Base-by-base conservation (phyloP, 1,140 invertebrate genomes). In the Asobara japonica region DNA sequence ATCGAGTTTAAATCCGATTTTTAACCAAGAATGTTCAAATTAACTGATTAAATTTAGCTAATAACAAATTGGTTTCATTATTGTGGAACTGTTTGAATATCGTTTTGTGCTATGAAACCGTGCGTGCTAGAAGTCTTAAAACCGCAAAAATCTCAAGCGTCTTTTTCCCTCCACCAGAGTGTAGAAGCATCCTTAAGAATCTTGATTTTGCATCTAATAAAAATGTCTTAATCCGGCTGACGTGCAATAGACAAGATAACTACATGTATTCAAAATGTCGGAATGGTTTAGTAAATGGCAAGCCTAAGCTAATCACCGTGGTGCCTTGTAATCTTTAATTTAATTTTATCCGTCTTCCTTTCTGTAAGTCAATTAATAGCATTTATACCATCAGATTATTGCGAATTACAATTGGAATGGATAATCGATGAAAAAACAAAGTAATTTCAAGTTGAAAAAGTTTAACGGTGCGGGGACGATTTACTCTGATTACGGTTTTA, bases 321-420 rank as follows among this genome's bases (percentile, higher is more conserved):
- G 51, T 56, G 51, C 25, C 22, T 41, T 48, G 30, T 33, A 56
- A 62, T 3, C 30, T 70, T 70, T 62, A 70, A 70, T 62, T 62
- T 51, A 60, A 51, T 51, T 13, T 48, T 13, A 31, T 16, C 20
- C 3, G 6, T 11, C 30, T 36, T 33, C 66, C 31, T 30, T 30
- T 30, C 45, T 33, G 48, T 60, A 29, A 70, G 41, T 70, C 56
- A 45, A 62, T 38, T 70, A 62, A 31, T 56, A 27, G 20, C 67
- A 31, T 25, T 61, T 22, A 61, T 41, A 62, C 68, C 27, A 33
- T 36, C 68, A 45, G 8, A 51, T 70, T 70, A 27, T 8, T 51
- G 29, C n/a, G n/a, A n/a, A 45, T 45, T 16, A 16, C 13, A 2
- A 70, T 20, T 60, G 30, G 61, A 69, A 20, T 18, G 22, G 51